Percentiles rank a stretch among this genome's conserved stretches.
These are phyloP conservation scores for Timema podura DNA, from an alignment of 2,888 invertebrate species.

Conservation along the genomic window DNA sequence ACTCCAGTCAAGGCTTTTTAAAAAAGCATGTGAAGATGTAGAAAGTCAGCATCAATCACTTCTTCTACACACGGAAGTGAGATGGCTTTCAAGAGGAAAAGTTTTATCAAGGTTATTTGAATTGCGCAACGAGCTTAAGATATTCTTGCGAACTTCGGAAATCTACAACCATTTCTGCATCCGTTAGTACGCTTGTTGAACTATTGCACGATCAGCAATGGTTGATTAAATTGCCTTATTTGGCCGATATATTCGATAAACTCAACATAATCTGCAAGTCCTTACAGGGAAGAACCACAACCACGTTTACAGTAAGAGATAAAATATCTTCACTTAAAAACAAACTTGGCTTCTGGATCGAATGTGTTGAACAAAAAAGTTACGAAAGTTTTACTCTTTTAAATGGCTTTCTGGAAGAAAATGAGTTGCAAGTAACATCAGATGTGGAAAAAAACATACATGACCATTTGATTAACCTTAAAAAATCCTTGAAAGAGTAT, in stretches of 20 bases:
- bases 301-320: constrained; percentile 1
- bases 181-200: too few relatives aligned
- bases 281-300: too few relatives aligned
- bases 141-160: too few relatives aligned
- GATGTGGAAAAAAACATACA: background rate
- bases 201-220: too few relatives aligned
- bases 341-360: background rate
- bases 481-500: too few relatives aligned
- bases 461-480: background rate
- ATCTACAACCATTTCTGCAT: too few relatives aligned
- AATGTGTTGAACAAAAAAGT: too few relatives aligned
- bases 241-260: too few relatives aligned
- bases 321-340: background rate
- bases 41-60: background rate
- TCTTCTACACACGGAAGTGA: background rate
- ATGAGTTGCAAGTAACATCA: background rate
- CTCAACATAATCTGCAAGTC: too few relatives aligned
- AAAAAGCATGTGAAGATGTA: constrained; percentile 9
- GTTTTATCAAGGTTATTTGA: constrained; percentile 9
- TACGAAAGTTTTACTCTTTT: background rate
- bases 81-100: constrained; percentile 7
- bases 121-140: background rate
- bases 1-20: background rate
- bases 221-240: too few relatives aligned
- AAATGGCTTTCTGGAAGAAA: background rate